These are phyloP conservation scores for Lithophane leautieri DNA, from an alignment of 2,888 invertebrate species.

Conservation along the genomic window DNA sequence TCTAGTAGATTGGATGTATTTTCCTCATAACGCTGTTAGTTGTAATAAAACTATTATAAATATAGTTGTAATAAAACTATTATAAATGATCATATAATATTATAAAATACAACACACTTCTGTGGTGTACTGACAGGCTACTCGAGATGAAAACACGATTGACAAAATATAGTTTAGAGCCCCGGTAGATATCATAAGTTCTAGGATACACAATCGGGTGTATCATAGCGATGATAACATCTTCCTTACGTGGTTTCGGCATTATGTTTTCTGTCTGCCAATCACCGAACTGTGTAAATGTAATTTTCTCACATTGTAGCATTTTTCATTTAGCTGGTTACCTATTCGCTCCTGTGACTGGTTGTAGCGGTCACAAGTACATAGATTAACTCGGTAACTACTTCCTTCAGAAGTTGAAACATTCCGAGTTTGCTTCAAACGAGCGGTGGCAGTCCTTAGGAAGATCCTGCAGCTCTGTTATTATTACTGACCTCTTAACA, in stretches of 20 bases:
- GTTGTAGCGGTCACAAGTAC: not conserved
- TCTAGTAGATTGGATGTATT: not conserved
- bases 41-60: not conserved
- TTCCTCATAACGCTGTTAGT: slow-evolving; percentile 1
- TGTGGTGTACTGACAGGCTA: not conserved
- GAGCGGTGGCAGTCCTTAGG: not conserved
- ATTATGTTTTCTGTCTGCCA: not conserved
- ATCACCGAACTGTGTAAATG: not conserved
- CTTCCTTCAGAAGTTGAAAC: slow-evolving; percentile 7
- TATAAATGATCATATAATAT: not conserved
- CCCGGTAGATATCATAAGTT: slow-evolving; percentile 6
- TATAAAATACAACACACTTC: no score
- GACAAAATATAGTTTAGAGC: not conserved
- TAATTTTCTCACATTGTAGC: slow-evolving; percentile 1
- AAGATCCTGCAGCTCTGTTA: not conserved
- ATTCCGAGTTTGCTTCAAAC: not conserved
- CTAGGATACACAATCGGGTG: not conserved
- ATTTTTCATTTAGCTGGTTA: slow-evolving; percentile 9
- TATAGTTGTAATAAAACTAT: not conserved
- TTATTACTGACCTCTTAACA: not conserved
- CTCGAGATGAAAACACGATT: not conserved
- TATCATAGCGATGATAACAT: not conserved
- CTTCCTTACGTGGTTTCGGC: not conserved
- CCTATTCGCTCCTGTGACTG: not conserved
- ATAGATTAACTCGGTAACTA: slow-evolving; percentile 9